Percentiles rank a stretch among this genome's conserved stretches.
Evolutionary conservation across 2,113 vertebrate genomes (phyloP).

Genomic region (Macquaria ambigua): DNA sequence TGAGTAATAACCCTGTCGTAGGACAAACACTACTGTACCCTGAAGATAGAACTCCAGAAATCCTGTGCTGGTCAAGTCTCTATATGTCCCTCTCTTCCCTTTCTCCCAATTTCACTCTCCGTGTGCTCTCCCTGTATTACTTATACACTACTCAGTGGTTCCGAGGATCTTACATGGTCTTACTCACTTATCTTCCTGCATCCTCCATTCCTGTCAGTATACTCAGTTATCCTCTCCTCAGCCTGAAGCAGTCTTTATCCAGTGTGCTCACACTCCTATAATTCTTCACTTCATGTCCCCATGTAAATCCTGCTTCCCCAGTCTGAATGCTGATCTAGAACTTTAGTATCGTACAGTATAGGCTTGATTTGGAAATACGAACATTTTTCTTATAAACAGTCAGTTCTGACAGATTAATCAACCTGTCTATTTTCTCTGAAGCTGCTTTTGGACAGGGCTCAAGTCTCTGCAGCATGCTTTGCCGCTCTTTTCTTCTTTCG

Average conservation of each 20-base stretch:
- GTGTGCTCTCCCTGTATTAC: conserved; percentile 26
- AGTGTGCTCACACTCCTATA: conserved; percentile 8
- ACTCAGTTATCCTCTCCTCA: conserved; percentile 26
- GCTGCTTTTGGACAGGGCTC: conserved; percentile 30
- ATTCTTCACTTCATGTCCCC: conserved; percentile 37
- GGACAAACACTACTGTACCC: conserved; percentile 74
- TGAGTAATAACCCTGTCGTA: conserved; percentile 77
- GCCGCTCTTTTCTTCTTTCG: conserved; percentile 34
- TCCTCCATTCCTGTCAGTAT: conserved; percentile 30
- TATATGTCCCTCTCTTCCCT: conserved; percentile 19
- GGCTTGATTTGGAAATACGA: neutral
- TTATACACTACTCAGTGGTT: conserved; percentile 22
- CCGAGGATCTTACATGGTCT: conserved; percentile 30
- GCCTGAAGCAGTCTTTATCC: conserved; percentile 47
- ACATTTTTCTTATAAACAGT: conserved; percentile 4
- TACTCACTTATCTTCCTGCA: conserved; percentile 25
- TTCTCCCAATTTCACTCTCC: conserved; percentile 22
- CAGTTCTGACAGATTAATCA: conserved; percentile 55
- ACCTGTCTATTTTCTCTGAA: conserved; percentile 32
- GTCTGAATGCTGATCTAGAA: neutral
- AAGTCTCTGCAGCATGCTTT: conserved; percentile 25
- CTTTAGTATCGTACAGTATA: neutral
- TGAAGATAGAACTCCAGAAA: conserved; percentile 69
- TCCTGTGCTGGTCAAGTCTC: conserved; percentile 50
- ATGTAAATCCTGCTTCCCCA: conserved; percentile 37